Conservation (phyloP, 2,888 invertebrate species). For the Eumacrocentrus americanus region DNA sequence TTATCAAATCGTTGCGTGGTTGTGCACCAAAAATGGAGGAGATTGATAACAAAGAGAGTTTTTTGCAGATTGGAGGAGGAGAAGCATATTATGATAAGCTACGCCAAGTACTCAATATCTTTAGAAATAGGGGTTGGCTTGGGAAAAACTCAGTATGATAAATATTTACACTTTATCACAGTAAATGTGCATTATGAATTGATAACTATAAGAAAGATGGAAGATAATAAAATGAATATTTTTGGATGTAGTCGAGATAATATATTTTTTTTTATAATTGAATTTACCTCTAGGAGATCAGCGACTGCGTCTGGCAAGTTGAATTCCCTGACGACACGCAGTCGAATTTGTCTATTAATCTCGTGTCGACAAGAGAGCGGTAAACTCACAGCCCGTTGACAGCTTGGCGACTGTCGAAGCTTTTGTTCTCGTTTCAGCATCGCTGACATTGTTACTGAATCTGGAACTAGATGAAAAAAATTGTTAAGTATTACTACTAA, state of each 20-base stretch:
- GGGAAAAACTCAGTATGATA: slow-evolving; percentile 9
- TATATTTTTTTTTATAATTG: neutral
- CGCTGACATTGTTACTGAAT: slow-evolving; percentile 74
- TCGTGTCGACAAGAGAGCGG: slow-evolving; percentile 79
- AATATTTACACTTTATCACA: neutral
- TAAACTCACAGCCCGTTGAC: slow-evolving; percentile 77
- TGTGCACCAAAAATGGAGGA: slow-evolving; percentile 45
- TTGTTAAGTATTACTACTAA: slow-evolving; percentile 11
- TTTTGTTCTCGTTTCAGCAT: slow-evolving; percentile 88
- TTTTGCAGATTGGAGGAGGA: slow-evolving; percentile 45
- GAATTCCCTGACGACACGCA: slow-evolving; percentile 92
- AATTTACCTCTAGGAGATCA: slow-evolving; percentile 71
- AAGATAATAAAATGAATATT: slow-evolving; percentile 9
- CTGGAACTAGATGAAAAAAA: slow-evolving; percentile 68
- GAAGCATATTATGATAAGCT: slow-evolving; percentile 48
- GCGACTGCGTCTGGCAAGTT: slow-evolving; percentile 90
- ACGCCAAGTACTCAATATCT: slow-evolving; percentile 46
- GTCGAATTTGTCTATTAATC: slow-evolving; percentile 75
- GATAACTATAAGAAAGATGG: neutral
- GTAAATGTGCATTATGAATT: neutral
- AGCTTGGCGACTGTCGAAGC: slow-evolving; percentile 78
- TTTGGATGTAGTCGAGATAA: neutral
- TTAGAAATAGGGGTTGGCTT: slow-evolving; percentile 51
- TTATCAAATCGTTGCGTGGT: slow-evolving; percentile 54
- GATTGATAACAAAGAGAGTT: slow-evolving; percentile 44